These are phyloP conservation scores for Coenonympha arcania DNA, from an alignment of 2,888 invertebrate species.

Conservation along the genomic window DNA sequence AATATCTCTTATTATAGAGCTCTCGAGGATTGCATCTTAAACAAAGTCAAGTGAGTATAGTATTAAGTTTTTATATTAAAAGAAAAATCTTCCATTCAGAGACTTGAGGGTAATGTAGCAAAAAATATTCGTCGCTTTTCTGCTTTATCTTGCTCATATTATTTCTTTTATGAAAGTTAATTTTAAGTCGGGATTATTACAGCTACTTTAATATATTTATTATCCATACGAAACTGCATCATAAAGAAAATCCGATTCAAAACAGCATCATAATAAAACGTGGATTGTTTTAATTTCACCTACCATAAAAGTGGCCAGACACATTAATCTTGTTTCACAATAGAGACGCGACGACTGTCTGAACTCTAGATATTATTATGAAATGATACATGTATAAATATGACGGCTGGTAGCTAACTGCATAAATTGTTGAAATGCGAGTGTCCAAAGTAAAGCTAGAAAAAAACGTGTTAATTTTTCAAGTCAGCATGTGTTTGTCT, in stretches of 20 bases:
- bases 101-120: constrained; percentile 23
- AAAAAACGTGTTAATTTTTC: too few species aligned
- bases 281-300: constrained; percentile 20
- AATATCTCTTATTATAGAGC: constrained; percentile 8
- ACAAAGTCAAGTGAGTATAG: constrained; percentile 18
- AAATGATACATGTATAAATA: not conserved
- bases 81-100: constrained; percentile 18
- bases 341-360: constrained; percentile 27
- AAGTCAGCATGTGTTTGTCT: too few species aligned
- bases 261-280: constrained; percentile 13
- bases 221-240: constrained; percentile 8
- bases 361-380: not conserved
- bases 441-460: too few species aligned
- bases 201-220: constrained; percentile 7
- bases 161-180: constrained; percentile 14
- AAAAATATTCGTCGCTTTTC: constrained; percentile 19
- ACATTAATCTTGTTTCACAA: constrained; percentile 37
- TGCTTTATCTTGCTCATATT: constrained; percentile 11
- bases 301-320: constrained; percentile 31
- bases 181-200: constrained; percentile 3
- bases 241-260: constrained; percentile 10
- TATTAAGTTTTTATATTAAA: constrained; percentile 20
- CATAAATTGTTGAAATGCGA: too few species aligned
- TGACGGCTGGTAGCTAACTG: not conserved
- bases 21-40: constrained; percentile 13